A percentile compares a stretch with the other conserved stretches of the same genome.
phyloP scores from a whole-genome alignment of 2,113 vertebrate species.

The Urocynchramus pylzowi region DNA sequence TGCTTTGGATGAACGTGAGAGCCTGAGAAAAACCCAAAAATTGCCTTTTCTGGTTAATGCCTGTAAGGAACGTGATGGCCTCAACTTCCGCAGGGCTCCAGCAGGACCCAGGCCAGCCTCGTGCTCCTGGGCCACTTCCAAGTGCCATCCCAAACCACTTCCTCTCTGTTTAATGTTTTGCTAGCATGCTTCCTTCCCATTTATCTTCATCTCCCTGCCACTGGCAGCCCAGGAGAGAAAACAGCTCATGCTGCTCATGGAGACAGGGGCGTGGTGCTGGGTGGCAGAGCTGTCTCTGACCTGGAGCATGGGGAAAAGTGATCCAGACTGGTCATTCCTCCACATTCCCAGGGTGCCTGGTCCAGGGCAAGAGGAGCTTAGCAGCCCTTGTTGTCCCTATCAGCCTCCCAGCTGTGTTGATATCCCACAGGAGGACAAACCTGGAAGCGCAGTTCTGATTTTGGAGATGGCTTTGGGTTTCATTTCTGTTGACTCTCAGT shows the following conservation, averaged over 20 bases:
- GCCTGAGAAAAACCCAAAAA: not conserved
- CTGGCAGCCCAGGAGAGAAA: not conserved
- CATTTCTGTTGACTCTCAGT: not conserved
- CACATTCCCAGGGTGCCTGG: too few species aligned
- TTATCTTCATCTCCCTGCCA: not conserved
- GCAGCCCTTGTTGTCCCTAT: not conserved
- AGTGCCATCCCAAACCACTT: not conserved
- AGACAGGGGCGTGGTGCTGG: fast-evolving
- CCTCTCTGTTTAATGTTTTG: not conserved
- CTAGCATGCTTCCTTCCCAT: not conserved
- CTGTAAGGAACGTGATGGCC: not conserved
- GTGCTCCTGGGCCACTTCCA: not conserved
- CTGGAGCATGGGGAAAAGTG: fast-evolving
- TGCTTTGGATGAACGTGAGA: not conserved
- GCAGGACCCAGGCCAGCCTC: not conserved
- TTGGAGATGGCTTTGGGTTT: not conserved
- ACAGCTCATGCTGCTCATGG: not conserved
- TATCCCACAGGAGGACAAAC: not conserved
- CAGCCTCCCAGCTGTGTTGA: not conserved
- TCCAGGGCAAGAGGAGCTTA: not conserved
- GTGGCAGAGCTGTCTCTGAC: not conserved
- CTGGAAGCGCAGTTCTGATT: not conserved
- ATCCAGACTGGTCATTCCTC: not conserved
- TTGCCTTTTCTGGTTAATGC: not conserved
- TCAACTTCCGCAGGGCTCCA: not conserved